Evolutionary conservation across 2,888 invertebrate species (phyloP).

Genomic region (Pegoplata infirma): DNA sequence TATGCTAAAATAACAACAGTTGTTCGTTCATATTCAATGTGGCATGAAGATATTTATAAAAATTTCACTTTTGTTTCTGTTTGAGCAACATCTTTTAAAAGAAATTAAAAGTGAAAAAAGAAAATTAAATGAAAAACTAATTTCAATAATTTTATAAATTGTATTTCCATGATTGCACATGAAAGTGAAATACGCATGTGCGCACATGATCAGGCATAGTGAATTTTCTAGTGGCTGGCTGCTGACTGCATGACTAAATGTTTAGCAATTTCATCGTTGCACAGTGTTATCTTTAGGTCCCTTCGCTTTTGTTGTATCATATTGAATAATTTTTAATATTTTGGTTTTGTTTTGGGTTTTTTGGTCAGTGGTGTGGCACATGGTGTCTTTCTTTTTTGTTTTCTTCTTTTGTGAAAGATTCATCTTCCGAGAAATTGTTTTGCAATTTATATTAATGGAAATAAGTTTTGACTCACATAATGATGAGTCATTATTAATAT

Average conservation of each 20-base stretch:
- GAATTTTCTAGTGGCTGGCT: neutral
- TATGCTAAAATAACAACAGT: constrained; percentile 51
- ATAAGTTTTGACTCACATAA: constrained; percentile 60
- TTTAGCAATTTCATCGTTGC: constrained; percentile 18
- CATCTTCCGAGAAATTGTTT: constrained; percentile 1
- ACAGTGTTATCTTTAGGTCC: neutral
- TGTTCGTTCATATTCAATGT: constrained; percentile 13
- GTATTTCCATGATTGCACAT: neutral
- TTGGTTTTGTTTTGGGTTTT: neutral
- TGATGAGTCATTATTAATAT: constrained; percentile 42
- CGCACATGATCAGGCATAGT: neutral
- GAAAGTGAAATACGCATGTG: neutral
- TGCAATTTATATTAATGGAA: constrained; percentile 52
- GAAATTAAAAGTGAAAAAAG: constrained; percentile 14
- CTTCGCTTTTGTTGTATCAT: constrained; percentile 18
- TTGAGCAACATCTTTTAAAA: neutral
- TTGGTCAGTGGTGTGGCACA: constrained; percentile 43
- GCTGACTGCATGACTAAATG: constrained; percentile 18
- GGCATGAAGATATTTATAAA: neutral
- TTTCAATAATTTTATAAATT: constrained; percentile 38
- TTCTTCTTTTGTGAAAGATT: neutral
- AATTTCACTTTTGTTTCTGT: constrained; percentile 30
- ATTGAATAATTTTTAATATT: neutral
- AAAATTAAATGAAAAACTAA: constrained; percentile 28
- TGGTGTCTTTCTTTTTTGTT: constrained; percentile 42